Conservation (phyloP, 92 coral and sea anemone species). For the Blastomussa wellsi region DNA sequence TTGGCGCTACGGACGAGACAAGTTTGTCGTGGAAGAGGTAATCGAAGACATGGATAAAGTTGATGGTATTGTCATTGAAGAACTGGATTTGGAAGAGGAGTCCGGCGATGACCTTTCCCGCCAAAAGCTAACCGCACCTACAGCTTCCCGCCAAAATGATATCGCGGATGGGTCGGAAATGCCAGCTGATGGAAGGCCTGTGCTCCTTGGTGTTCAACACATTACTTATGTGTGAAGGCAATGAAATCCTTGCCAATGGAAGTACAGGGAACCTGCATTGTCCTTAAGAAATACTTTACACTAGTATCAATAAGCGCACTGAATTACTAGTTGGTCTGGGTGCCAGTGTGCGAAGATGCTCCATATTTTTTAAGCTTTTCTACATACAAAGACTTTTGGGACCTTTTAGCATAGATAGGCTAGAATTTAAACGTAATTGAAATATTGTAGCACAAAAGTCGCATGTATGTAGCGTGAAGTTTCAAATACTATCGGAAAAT, state of each 20-base stretch:
- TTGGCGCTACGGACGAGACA: slow-evolving; percentile 93
- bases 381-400: no score
- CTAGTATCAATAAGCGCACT: no score
- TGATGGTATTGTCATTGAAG: slow-evolving; percentile 78
- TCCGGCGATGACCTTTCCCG: background rate
- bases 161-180: background rate
- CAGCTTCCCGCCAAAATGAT: background rate
- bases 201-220: slow-evolving; percentile 6
- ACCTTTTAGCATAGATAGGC: no score
- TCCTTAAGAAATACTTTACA: no score
- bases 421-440: no score
- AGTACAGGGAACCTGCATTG: background rate
- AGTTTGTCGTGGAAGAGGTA: slow-evolving; percentile 65
- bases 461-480: no score
- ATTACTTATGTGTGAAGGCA: background rate
- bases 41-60: slow-evolving; percentile 67
- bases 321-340: no score
- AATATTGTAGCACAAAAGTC: no score
- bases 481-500: no score
- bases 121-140: background rate
- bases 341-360: no score
- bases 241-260: background rate
- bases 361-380: no score
- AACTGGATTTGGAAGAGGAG: slow-evolving; percentile 40
- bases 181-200: slow-evolving; percentile 23